A percentile compares a stretch with the other conserved stretches of the same genome.
These are phyloP conservation scores for Melanerpes formicivorus DNA, from an alignment of 2,113 vertebrate species.

Conservation along the genomic window DNA sequence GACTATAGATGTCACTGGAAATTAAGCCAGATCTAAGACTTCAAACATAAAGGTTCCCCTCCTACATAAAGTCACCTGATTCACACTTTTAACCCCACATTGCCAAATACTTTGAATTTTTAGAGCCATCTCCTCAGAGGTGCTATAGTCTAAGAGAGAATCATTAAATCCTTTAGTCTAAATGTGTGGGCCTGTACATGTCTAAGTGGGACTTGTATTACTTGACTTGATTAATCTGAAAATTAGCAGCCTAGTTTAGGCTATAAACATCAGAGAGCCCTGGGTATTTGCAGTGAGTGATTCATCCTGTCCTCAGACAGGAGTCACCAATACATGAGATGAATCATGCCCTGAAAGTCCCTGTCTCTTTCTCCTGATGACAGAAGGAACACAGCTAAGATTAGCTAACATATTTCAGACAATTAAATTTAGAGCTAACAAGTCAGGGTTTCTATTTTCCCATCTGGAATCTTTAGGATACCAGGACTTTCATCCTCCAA, in stretches of 20 bases:
- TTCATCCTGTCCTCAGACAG: slow-evolving; percentile 12
- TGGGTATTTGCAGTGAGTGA: neutral
- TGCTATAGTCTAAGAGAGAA: neutral
- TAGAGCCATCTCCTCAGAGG: neutral
- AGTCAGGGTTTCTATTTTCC: neutral
- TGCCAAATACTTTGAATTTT: neutral
- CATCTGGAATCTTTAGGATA: neutral
- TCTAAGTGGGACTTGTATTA: neutral
- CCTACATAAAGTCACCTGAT: neutral
- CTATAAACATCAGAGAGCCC: neutral
- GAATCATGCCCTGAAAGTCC: neutral
- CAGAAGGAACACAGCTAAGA: neutral
- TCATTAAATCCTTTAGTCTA: neutral
- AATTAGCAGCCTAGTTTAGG: neutral
- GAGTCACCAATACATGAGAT: neutral
- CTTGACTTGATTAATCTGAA: neutral
- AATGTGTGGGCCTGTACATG: neutral
- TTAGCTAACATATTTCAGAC: neutral
- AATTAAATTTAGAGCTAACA: neutral
- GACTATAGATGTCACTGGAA: neutral
- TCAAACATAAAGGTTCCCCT: neutral
- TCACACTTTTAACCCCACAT: neutral
- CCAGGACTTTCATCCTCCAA: neutral
- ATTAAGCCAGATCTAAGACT: neutral
- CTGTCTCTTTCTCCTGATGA: neutral